Percentiles rank a stretch among this genome's conserved stretches.
Evolutionary conservation across 2,797 vertebrate species (phyloP).

Genomic region (Phataginus tetradactyla): DNA sequence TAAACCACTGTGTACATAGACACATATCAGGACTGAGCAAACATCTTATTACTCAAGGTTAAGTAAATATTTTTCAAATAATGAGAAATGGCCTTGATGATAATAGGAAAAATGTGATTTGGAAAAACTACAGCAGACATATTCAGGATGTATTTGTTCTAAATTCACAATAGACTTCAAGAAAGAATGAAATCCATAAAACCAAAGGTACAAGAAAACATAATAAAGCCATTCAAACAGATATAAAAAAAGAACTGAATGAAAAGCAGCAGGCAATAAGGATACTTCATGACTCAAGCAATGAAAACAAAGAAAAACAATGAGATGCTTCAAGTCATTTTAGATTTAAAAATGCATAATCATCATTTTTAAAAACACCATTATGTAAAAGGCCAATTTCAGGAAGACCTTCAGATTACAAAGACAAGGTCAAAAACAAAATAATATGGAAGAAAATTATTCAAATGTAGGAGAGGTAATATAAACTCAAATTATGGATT

Average conservation of each 20-base stretch:
- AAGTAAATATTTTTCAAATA: neutral
- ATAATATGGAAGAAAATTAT: constrained; percentile 18
- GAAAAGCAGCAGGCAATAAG: neutral
- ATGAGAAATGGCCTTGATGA: neutral
- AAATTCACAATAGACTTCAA: constrained; percentile 31
- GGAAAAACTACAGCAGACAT: neutral
- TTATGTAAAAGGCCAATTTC: constrained; percentile 28
- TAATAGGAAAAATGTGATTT: neutral
- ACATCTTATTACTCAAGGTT: neutral
- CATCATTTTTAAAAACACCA: neutral
- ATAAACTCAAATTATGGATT: constrained; percentile 49
- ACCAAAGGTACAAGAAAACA: neutral
- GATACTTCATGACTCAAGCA: neutral
- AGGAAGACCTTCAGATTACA: neutral
- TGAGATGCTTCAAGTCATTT: neutral
- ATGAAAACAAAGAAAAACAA: constrained; percentile 33
- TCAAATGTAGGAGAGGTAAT: constrained; percentile 32
- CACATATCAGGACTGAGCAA: neutral
- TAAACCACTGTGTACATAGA: neutral
- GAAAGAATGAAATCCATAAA: constrained; percentile 8
- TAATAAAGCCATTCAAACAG: constrained; percentile 9
- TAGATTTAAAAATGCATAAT: constrained; percentile 32
- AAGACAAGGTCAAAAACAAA: neutral
- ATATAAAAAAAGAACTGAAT: neutral
- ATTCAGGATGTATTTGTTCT: neutral